These are phyloP conservation scores for Oxyteleia sp. DNA, from an alignment of 2,888 invertebrate species.

Conservation along the genomic window DNA sequence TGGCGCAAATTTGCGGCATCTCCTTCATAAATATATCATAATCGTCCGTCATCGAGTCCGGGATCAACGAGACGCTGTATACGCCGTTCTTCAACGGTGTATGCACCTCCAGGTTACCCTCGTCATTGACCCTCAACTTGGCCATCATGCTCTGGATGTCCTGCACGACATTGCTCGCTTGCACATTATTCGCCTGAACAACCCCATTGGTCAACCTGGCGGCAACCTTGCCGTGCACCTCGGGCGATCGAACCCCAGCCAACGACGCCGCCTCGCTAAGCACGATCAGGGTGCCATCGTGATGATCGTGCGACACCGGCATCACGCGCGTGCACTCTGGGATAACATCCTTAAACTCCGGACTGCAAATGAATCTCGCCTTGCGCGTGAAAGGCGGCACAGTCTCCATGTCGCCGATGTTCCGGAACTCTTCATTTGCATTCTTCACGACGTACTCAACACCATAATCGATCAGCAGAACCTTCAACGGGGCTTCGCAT, in stretches of 20 bases:
- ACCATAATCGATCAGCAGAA: no score
- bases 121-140: conserved; percentile 36
- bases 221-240: no score
- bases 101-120: conserved; percentile 69
- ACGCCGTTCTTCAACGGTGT: conserved; percentile 63
- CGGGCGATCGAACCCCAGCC: not conserved
- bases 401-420: no score
- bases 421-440: no score
- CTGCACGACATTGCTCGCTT: not conserved
- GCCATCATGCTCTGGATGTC: not conserved
- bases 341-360: no score
- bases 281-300: conserved; percentile 5
- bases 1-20: conserved; percentile 68
- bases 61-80: conserved; percentile 74
- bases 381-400: no score
- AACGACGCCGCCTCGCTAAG: not conserved
- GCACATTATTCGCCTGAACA: no score
- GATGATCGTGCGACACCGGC: not conserved
- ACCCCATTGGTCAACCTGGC: no score
- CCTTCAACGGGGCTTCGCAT: no score
- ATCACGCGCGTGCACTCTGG: no score
- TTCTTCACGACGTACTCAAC: no score
- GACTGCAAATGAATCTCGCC: no score
- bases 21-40: conserved; percentile 64
- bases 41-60: not conserved